Evolutionary conservation across 2,797 vertebrate species (phyloP).

Genomic region (Rhynchonycteris naso): DNA sequence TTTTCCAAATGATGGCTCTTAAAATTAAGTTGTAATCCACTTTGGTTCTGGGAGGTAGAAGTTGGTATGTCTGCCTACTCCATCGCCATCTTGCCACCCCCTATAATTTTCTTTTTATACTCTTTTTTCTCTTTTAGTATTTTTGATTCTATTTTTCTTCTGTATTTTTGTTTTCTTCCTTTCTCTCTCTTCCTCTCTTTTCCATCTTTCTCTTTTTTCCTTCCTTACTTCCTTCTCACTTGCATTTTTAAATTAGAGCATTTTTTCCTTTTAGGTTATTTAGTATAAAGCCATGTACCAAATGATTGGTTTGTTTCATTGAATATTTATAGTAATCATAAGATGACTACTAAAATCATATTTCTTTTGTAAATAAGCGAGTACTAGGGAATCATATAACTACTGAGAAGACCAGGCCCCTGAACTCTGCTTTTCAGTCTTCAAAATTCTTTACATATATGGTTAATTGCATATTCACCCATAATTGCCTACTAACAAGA

Average conservation of each 20-base stretch:
- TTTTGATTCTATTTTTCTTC: too few species aligned
- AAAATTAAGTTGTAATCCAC: too few species aligned
- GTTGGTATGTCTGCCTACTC: too few species aligned
- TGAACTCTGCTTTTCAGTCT: not conserved
- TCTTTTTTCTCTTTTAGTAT: too few species aligned
- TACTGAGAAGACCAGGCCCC: not conserved
- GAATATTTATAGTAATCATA: not conserved
- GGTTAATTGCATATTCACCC: not conserved
- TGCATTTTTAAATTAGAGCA: not conserved
- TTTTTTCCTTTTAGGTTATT: not conserved
- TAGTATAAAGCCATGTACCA: not conserved
- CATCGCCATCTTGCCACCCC: too few species aligned
- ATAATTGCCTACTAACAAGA: not conserved
- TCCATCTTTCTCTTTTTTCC: too few species aligned
- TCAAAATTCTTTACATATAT: not conserved
- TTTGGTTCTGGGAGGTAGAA: too few species aligned
- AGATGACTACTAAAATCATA: not conserved
- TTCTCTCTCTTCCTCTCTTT: too few species aligned
- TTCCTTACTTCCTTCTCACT: too few species aligned
- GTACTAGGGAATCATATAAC: not conserved
- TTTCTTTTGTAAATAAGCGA: not conserved
- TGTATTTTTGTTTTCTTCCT: too few species aligned
- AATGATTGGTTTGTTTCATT: not conserved
- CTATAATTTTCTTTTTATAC: too few species aligned
- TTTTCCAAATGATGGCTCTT: too few species aligned